phyloP scores from a whole-genome alignment of 2,888 invertebrate species.

The Embidobia sp. region DNA sequence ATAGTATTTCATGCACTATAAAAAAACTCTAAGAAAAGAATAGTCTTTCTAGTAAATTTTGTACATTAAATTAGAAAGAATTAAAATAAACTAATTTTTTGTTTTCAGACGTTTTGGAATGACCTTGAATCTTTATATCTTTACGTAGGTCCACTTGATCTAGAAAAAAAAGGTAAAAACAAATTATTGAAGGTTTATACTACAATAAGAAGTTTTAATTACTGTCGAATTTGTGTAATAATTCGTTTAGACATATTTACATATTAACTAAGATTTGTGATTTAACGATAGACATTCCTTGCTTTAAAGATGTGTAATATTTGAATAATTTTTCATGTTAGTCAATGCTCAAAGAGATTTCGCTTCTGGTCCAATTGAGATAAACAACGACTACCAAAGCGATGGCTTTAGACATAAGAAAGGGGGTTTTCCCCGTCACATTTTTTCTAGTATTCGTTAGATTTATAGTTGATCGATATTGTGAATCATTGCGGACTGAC shows the following conservation, averaged over 20 bases:
- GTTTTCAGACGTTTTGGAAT: no score
- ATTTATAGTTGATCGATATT: background rate
- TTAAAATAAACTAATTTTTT: no score
- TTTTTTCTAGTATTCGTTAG: conserved; percentile 7
- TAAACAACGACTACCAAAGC: conserved; percentile 5
- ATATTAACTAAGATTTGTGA: background rate
- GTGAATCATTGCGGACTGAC: background rate
- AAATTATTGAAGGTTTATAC: no score
- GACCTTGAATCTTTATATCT: no score
- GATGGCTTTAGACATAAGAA: conserved; percentile 1
- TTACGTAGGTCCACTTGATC: no score
- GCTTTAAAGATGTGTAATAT: background rate
- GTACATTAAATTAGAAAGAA: no score
- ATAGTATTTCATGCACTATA: no score
- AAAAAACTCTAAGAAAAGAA: no score
- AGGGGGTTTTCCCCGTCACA: background rate
- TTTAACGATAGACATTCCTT: conserved; percentile 17
- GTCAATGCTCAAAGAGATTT: conserved; percentile 11
- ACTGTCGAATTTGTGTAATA: background rate
- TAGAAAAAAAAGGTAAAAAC: no score
- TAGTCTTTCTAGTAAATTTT: no score
- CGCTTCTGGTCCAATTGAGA: background rate
- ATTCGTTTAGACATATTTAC: background rate
- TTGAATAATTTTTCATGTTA: background rate
- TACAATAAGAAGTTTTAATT: no score